Evolutionary conservation across 2,113 vertebrate genomes (phyloP), one percentile per base, ranked within the genome.

Genomic region (Sus scrofa): DNA sequence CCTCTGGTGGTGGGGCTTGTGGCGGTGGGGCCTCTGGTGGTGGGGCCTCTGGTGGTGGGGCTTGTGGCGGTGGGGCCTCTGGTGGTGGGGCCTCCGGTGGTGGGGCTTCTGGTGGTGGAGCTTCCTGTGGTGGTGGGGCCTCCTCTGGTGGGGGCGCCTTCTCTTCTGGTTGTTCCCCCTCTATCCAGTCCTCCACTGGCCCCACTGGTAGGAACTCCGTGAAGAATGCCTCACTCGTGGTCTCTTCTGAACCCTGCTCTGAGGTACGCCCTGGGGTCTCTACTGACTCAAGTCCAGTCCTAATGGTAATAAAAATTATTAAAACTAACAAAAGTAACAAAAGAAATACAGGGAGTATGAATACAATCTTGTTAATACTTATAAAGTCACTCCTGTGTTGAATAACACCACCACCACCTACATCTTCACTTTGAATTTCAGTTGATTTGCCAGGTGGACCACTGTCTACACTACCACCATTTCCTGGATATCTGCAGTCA

Each of bases 401-500:
- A 37, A 0, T 1, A 75, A 12, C 27, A 34, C 0, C 5, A 6
- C 0, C 5, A 6, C 0, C 15, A 86, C 1, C 18, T 81, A 1
- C 7, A 4, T 0, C 34, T 24, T 0, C 8, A 60, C 7, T 39
- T 60, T 22, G 9, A 71, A 13, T 20, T 60, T 0, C 13, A 22
- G 0, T 0, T 15, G 14, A 0, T 10, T 3, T 4, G 1, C 0
- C 1, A 54, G 95, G n/a, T 4, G 99, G 98, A 16, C 99, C 99
- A 3, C 99, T 99, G 95, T 99, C 98, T 7, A 99, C 6, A 83
- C 99, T 99, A 30, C 99, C 99, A 16, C 99, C 99, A 20, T 63
- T 74, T 14, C 99, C 99, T 0, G 65, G 0, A 1, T 0, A 58
- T 60, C n/a, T 63, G 62, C 99, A 99, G 67, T 81, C 3, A 0